Base-by-base conservation (phyloP, 1,140 invertebrate species). In the Zaprionus camerounensis region DNA sequence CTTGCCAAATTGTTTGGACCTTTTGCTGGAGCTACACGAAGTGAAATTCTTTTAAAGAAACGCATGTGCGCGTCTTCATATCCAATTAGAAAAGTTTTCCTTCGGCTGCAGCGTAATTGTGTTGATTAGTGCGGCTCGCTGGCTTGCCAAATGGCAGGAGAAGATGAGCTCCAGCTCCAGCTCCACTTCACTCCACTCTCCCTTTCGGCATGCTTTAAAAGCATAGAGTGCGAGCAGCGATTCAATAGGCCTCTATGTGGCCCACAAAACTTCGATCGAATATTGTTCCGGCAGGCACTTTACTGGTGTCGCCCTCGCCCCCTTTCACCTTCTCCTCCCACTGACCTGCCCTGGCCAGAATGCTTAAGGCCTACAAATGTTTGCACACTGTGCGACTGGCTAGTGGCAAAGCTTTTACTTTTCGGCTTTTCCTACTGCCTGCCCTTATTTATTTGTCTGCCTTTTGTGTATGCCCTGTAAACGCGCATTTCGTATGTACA, bases 61-160 rank as follows among this genome's bases (percentile, higher is more conserved):
- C 85, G 85, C 85, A 90, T 90, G 85, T 90, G 85, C 85, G 85
- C 86, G 71, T 91, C 86, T 90, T 90, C 85, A 90, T 90, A 90
- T 90, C 79, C 85, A 90, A 90, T 90, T 90, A 90, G 85, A 85
- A 85, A 90, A 90, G 85, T 90, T 90, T 90, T 91, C 76, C 71
- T 82, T 79, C 81, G 78, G 75, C 85, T 90, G 84, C 76, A 79
- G 51, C 76, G 86, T 90, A 90, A 90, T 90, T 85, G 82, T 91
- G 82, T 91, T 90, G 85, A 90, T 90, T 90, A 90, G 85, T 88
- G 78, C 81, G 84, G 85, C 84, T 86, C 80, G 83, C 84, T 86
- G 83, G 72, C 59, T 80, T 69, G 72, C 34, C 64, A 34, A 58
- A 34, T 26, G 28, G 31, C 56, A 58, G 53, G 11, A 51, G 44